These are phyloP conservation scores for Nephrotoma flavescens DNA, from an alignment of 2,888 invertebrate species.

Conservation along the genomic window DNA sequence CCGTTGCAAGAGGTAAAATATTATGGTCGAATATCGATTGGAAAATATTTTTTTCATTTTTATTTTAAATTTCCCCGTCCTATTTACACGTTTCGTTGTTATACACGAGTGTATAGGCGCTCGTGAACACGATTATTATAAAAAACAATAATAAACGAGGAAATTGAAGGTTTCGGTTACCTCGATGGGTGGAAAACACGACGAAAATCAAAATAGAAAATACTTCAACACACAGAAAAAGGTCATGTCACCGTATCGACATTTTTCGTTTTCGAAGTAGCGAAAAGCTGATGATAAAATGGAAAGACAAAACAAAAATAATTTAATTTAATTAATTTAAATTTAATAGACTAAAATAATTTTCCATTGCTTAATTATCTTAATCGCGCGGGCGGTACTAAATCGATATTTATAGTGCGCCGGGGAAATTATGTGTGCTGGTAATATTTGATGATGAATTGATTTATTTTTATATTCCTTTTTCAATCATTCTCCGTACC, in stretches of 20 bases:
- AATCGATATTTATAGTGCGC: not conserved
- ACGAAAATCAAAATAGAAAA: not conserved
- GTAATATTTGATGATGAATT: not conserved
- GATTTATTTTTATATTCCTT: not conserved
- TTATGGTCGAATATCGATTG: not conserved
- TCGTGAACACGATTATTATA: not conserved
- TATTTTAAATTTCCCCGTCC: not conserved
- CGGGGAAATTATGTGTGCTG: not conserved
- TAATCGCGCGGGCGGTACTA: not conserved
- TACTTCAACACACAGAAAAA: not conserved
- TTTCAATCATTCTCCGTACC: not conserved
- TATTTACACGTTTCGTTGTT: not conserved
- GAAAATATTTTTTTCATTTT: not conserved
- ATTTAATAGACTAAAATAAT: not conserved
- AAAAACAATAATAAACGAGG: not conserved
- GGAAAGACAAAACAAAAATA: not conserved
- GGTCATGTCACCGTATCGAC: not conserved
- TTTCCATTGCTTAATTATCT: not conserved
- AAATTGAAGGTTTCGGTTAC: not conserved
- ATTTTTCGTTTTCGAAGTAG: no score
- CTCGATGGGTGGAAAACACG: not conserved
- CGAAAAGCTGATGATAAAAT: no score
- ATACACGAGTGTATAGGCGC: not conserved
- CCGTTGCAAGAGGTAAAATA: not conserved
- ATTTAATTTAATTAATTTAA: not conserved